Base-by-base conservation (phyloP, 1,140 invertebrate species). In the Philotrypesis tridentata region DNA sequence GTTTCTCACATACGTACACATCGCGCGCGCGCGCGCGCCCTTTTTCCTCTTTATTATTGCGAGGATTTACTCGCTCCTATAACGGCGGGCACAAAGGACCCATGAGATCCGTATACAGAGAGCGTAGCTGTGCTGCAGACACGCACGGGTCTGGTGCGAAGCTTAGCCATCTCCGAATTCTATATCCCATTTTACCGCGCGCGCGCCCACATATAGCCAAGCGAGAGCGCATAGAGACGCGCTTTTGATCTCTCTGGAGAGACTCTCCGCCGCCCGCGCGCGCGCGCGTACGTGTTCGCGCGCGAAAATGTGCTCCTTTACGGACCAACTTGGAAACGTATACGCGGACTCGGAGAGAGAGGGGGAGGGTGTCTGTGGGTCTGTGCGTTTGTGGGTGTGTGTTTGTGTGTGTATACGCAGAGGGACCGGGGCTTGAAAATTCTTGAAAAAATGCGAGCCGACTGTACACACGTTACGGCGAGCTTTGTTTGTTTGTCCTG, bases 21-120 rank as follows among this genome's bases (percentile, higher is more conserved):
- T 12, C 40, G 14, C 0, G 40, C 40, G 9, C 8, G 27, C n/a
- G 12, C 12, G 12, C 12, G 12, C 25, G 17, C 21, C 37, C 55
- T 43, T 67, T 60, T 68, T 40, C 67, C 17, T 27, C 77, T 61
- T 79, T 79, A 79, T 79, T 79, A 79, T 72, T 12, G 68, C 55
- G 29, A 37, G 77, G 48, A 79, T 79, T 79, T 71, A 79, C 77
- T 21, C 68, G 12, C 68, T 55, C 21, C 63, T 23, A 65, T 12
- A 4, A 31, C 33, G n/a, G 8, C 6, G 21, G n/a, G 21, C 48
- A 78, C 65, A 61, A 71, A 70, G 48, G 29, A 71, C 17, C 27
- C 37, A 29, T 67, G 43, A 60, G 29, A 71, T 60, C 21, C 68
- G 40, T 27, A 60, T 8, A 63, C 23, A 5, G 27, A 55, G 1